These are phyloP conservation scores for Xyrauchen texanus DNA, from an alignment of 2,113 vertebrate species.

Conservation along the genomic window DNA sequence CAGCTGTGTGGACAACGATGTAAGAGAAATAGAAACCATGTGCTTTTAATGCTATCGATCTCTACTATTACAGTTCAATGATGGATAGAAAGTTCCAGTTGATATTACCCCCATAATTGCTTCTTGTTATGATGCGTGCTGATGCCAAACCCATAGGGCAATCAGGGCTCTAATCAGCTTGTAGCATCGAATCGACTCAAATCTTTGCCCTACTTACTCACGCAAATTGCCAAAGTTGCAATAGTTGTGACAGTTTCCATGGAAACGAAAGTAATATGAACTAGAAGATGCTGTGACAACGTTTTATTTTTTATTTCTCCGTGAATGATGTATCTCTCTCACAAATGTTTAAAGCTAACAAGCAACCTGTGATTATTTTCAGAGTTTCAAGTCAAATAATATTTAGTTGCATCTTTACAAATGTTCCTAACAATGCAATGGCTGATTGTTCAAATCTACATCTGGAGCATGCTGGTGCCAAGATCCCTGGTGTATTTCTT, in stretches of 20 bases:
- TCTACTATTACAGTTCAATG: not conserved
- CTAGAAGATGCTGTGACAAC: not conserved
- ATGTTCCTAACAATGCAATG: too few species aligned
- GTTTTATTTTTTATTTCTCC: not conserved
- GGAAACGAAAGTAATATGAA: slow-evolving; percentile 3
- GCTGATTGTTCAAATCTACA: not conserved
- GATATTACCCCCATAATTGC: not conserved
- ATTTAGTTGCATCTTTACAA: too few species aligned
- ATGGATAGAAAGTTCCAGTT: slow-evolving; percentile 1
- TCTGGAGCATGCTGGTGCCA: not conserved
- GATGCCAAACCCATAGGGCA: not conserved
- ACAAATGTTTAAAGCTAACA: not conserved
- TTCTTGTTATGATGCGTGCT: not conserved
- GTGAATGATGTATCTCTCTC: not conserved
- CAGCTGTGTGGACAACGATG: not conserved
- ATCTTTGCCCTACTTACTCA: not conserved
- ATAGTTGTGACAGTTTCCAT: slow-evolving; percentile 28
- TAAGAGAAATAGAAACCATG: not conserved
- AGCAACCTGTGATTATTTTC: not conserved
- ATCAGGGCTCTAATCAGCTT: slow-evolving; percentile 1
- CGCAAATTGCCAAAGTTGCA: slow-evolving; percentile 25
- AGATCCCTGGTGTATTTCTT: not conserved
- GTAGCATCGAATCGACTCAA: not conserved
- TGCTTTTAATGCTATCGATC: not conserved
- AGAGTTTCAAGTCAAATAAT: not conserved